Evolutionary conservation across 2,888 invertebrate genomes (phyloP), one percentile per base, ranked within the genome.

Genomic region (Pammene aurita): DNA sequence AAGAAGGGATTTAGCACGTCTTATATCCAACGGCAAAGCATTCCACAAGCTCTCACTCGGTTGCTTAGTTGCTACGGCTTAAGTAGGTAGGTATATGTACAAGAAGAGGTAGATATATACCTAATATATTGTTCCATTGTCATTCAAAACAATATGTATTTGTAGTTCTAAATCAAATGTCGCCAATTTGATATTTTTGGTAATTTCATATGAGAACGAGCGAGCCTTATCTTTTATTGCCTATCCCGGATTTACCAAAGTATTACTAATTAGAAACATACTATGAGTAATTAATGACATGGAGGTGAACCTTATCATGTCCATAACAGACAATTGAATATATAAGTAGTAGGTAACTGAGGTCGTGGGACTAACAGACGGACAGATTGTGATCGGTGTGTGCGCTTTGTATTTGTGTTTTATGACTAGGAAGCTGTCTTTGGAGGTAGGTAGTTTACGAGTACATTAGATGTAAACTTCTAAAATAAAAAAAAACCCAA

Each of bases 361-460:
- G 91, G 92, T 87, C 91, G 89, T 91, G 91, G 84, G 91, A 91
- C 82, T 76, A 73, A 74, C 75, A 79, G 75, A 77, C 76, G 71
- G 71, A 74, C 67, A 67, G 91, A 90, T 91, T 82, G 78, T 65
- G 76, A 91, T 91, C 90, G 81, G 77, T 87, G 85, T 86, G 87
- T 87, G 84, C 78, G 77, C 79, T 87, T 83, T 80, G 86, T 85
- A 75, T 75, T 73, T 73, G 77, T 78, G 76, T 76, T 74, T 80
- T 82, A 80, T 81, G 76, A 82, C 69, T 74, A 82, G 82, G 83
- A 82, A 82, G 78, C 75, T 52, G 35, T 58, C 42, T 57, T 10
- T 18, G 57, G 50, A 42, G 16, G 14, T 48, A 26, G 50, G 50
- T 50, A 34, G 18, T 54, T 35, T 54, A 38, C 13, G n/a, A 52